Base-by-base conservation (phyloP, 1,140 invertebrate species). In the Colletes gigas region DNA sequence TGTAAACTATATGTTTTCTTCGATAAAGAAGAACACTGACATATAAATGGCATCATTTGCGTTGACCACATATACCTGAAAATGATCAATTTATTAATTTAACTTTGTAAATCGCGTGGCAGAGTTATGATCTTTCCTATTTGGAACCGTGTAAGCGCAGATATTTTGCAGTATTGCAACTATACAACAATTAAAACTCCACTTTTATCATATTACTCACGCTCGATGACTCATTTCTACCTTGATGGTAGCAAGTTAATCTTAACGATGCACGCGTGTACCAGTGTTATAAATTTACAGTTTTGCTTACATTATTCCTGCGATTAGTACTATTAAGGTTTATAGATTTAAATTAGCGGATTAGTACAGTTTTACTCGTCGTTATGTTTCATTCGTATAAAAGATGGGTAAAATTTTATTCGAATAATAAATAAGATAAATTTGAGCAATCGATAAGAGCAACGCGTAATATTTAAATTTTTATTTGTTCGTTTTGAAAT, bases 181-280 rank as follows among this genome's bases (percentile, higher is more conserved):
- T 68, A 47, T 74, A 54, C n/a, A 80, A 80, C 63, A 80, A 80
- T 80, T 80, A 80, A 52, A 74, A 80, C 60, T 71, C 78, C 66
- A 68, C 14, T 80, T 80, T 80, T 80, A 80, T 80, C 78, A 80
- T 65, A 67, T 80, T 80, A 80, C 78, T 80, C 78, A 80, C 55
- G 17, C 62, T 47, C 63, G 71, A 67, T 80, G 78, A 80, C 62
- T 80, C 78, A 80, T 68, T 74, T 60, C 21, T 68, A 60, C 78
- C 63, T 80, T 67, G 78, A 80, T 75, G 78, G 78, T 67, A 75
- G 78, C 72, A n/a, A 54, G 78, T 80, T 80, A 80, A 80, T 80
- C 63, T 75, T 54, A 39, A 68, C 72, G 63, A 62, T 75, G 52
- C 63, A 14, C 47, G 21, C 41, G 63, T 74, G 62, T 21, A 74